These are phyloP conservation scores for Anabacerthia variegaticeps DNA, from an alignment of 2,797 vertebrate species.

Conservation along the genomic window DNA sequence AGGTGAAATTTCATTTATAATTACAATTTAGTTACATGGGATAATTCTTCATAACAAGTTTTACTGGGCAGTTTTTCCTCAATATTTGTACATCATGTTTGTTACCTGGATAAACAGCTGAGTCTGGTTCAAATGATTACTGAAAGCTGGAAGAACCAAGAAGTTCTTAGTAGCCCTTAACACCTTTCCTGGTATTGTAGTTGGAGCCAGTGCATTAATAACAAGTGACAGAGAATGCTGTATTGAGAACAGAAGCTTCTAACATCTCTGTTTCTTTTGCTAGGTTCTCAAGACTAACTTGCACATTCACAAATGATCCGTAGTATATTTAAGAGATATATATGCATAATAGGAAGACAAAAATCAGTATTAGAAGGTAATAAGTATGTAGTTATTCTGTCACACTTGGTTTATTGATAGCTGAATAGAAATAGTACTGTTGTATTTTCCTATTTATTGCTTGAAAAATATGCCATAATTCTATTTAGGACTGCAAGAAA, in stretches of 20 bases:
- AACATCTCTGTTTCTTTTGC: neutral
- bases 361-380: neutral
- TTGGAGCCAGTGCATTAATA: neutral
- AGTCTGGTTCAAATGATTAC: neutral
- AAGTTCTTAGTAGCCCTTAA: neutral
- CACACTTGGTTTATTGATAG: neutral
- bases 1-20: neutral
- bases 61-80: neutral
- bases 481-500: neutral
- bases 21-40: neutral
- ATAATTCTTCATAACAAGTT: neutral
- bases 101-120: neutral
- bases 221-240: neutral
- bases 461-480: neutral
- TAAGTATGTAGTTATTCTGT: neutral
- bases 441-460: neutral
- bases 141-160: neutral
- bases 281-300: neutral
- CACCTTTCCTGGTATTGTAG: neutral
- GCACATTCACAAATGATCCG: neutral
- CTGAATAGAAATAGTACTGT: neutral
- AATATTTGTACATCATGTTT: fast-evolving
- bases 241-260: neutral
- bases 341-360: neutral
- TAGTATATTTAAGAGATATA: neutral